Base-by-base conservation (phyloP, 2,888 invertebrate species). In the Patella depressa region DNA sequence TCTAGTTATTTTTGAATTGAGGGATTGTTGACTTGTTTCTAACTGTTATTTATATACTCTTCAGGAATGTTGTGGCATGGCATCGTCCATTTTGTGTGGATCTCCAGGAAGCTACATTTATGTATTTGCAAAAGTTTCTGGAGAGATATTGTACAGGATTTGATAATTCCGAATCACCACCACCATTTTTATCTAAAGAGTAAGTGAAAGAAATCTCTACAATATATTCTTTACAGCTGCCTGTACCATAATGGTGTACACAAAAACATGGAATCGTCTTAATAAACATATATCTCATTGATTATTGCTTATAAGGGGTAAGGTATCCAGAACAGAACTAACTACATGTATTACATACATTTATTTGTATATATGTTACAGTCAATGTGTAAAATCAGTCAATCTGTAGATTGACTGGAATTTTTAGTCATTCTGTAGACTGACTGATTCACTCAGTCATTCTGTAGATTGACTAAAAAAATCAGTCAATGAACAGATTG, bases 81-180 rank as follows among this genome's bases (percentile, higher is more conserved):
- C 93, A 94, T 84, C 92, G 93, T 75, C 94, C 94, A 2, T 94
- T 94, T 87, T 94, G 94, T 90, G 92, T 94, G 78, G 94, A 94
- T 87, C 91, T 94, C 54, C 93, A 94, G 85, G 93, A 94, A 86
- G 92, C 92, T 75, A 94, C 94, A 0, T 94, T 94, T 85, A 91
- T 92, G 53, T 87, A 93, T 29, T 89, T 94, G 59, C 91, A 93
- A 76, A 89, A 90, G 29, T 94, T 94, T 87, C 90, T 94, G 69
- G 93, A 94, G 84, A 93, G 93, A 82, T 94, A 94, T 87, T 93
- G 94, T 76, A 88, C 91, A 73, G 91, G 92, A 34, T 94, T 94
- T 88, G 92, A 92, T 79, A 89, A 89, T 74, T 85, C 89, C 11
- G 83, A 86, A 15, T 86, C 90, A 55, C 93, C 88, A 7, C 75